Evolutionary conservation across 2,888 invertebrate species (phyloP).

Genomic region (Lutraria lutraria): DNA sequence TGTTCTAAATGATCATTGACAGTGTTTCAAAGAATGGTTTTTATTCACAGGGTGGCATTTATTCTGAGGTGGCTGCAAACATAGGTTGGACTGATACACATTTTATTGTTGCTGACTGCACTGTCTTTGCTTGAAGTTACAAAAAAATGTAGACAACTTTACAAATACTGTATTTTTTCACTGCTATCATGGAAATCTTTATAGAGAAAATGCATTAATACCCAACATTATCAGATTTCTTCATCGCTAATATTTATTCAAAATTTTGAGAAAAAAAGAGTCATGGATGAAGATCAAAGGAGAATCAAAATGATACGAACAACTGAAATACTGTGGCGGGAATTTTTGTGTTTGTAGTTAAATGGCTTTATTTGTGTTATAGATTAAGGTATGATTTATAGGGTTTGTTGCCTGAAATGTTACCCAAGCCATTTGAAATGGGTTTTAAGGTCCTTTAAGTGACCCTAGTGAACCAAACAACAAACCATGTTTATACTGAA

Average conservation of each 20-base stretch:
- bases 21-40: too few species aligned
- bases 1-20: too few species aligned
- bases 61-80: too few species aligned
- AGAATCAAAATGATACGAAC: neutral
- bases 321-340: neutral
- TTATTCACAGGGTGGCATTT: too few species aligned
- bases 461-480: too few species aligned
- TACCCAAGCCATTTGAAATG: too few species aligned
- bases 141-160: conserved; percentile 5
- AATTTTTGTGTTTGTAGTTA: neutral
- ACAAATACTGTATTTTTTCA: neutral
- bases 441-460: too few species aligned
- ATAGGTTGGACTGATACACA: too few species aligned
- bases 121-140: neutral
- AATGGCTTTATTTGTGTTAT: conserved; percentile 5
- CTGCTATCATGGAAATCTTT: conserved; percentile 25
- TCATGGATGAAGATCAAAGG: conserved; percentile 6
- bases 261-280: neutral
- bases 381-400: neutral
- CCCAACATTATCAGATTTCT: conserved; percentile 18
- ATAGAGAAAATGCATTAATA: conserved; percentile 44
- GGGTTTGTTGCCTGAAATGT: too few species aligned
- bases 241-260: neutral
- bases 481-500: too few species aligned
- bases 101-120: neutral